Base-by-base conservation (phyloP, 2,797 vertebrate species). In the Melanogrammus aeglefinus region DNA sequence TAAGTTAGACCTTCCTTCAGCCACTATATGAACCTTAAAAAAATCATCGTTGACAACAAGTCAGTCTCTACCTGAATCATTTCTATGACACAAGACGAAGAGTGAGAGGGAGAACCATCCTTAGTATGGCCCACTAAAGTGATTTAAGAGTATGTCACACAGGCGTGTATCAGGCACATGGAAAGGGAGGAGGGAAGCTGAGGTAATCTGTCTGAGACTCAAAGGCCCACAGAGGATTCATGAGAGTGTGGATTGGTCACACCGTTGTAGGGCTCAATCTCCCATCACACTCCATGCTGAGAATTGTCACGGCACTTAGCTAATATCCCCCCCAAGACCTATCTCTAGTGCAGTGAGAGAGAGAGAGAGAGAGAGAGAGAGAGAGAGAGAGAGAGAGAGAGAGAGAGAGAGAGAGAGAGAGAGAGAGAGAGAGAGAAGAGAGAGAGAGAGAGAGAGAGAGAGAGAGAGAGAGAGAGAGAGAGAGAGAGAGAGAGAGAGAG, bases 291-390 rank as follows among this genome's bases (percentile, higher is more conserved):
- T 85, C 80, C 89, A 91, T 86, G 91, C 89, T 91, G 90, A 86
- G 92, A 90, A 93, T 83, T 86, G 88, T 91, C 90, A 94, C 85
- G 86, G 84, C 82, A 90, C 89, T 93, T 93, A 91, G 85, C 85
- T 90, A 85, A 91, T 86, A 77, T 83, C 33, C 35, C 35, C 74
- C 77, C 6, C 21, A 66, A 75, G 77, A 29, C 73, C 38, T 14
- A 51, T 76, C 47, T 39, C 57, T 76, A 33, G 18, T 31, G 36
- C 47, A 14, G 57, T 16, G 13, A 36, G 44, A 39, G 51, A 66
- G 29, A 21, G n/a, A 9, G 27, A 36, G 31, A 29, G 21, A 21
- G n/a, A 18, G 27, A 36, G 13, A 36, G 44, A 39, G 51, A 66
- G 31, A 21, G n/a, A 18, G 27, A 36, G 13, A 36, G 44, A 39